Percentiles rank a stretch among this genome's conserved stretches.
These are phyloP conservation scores for Harpagifer antarcticus DNA, from an alignment of 2,797 vertebrate genomes.

Conservation along the genomic window DNA sequence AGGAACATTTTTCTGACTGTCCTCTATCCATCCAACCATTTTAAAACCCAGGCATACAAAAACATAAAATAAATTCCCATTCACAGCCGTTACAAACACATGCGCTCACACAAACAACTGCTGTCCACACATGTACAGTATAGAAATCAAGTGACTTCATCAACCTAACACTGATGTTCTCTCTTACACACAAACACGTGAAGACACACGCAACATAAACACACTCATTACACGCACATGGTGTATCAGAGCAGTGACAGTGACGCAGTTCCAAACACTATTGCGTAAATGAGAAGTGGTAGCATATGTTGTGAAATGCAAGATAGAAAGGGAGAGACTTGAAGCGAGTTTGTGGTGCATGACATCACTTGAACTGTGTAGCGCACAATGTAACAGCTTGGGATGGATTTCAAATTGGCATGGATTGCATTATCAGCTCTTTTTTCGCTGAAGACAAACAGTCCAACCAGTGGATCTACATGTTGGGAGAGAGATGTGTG, in stretches of 20 bases:
- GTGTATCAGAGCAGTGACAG: slow-evolving; percentile 54
- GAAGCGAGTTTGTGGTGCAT: slow-evolving; percentile 48
- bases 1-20: slow-evolving; percentile 38
- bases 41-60: slow-evolving; percentile 27
- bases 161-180: slow-evolving; percentile 69
- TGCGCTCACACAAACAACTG: slow-evolving; percentile 31
- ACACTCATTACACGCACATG: slow-evolving; percentile 65
- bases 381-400: slow-evolving; percentile 27
- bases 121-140: slow-evolving; percentile 37
- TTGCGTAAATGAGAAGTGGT: slow-evolving; percentile 72
- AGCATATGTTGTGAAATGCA: slow-evolving; percentile 70
- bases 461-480: slow-evolving; percentile 18
- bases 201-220: slow-evolving; percentile 53
- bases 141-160: slow-evolving; percentile 67
- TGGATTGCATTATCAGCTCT: slow-evolving; percentile 17
- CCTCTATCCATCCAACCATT: slow-evolving; percentile 20
- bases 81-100: slow-evolving; percentile 20
- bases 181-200: slow-evolving; percentile 56
- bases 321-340: slow-evolving; percentile 37
- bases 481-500: slow-evolving; percentile 21
- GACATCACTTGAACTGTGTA: slow-evolving; percentile 69
- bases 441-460: slow-evolving; percentile 2
- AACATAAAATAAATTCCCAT: slow-evolving; percentile 29
- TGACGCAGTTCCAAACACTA: slow-evolving; percentile 64
- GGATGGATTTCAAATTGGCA: slow-evolving; percentile 24